Conservation (phyloP, 2,113 vertebrate genomes). For the Menura novaehollandiae region DNA sequence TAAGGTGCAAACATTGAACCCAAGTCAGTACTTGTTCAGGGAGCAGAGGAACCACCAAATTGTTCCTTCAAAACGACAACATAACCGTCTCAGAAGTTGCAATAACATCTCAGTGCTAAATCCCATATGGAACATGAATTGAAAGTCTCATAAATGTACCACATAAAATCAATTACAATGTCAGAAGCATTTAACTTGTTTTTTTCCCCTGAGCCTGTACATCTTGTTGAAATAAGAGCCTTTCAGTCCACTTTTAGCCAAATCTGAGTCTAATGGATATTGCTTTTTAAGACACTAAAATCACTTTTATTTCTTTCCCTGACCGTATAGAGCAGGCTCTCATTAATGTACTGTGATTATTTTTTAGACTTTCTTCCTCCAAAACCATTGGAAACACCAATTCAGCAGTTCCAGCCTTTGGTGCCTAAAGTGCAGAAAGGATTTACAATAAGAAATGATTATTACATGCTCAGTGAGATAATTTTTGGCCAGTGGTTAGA, state of each 20-base stretch:
- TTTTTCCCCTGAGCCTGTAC: conserved; percentile 11
- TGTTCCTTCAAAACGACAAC: neutral
- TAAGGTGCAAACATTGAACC: neutral
- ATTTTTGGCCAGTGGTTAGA: neutral
- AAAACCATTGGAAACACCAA: conserved; percentile 7
- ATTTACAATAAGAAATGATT: conserved; percentile 36
- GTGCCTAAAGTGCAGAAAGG: neutral
- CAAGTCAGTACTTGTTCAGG: neutral
- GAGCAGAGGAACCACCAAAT: neutral
- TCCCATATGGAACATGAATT: conserved; percentile 18
- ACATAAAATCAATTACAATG: conserved; percentile 65
- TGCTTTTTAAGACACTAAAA: conserved; percentile 63
- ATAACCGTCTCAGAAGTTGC: neutral
- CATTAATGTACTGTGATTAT: conserved; percentile 49
- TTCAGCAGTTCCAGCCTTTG: conserved; percentile 54
- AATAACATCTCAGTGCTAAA: conserved; percentile 15
- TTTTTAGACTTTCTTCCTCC: neutral
- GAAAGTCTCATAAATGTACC: conserved; percentile 52
- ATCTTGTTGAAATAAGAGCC: conserved; percentile 48
- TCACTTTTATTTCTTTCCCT: conserved; percentile 49
- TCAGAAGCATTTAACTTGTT: conserved; percentile 41
- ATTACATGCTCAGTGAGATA: conserved; percentile 25
- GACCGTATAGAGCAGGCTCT: neutral
- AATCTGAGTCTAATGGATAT: conserved; percentile 63
- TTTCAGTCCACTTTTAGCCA: conserved; percentile 51